These are phyloP conservation scores for Papilio machaon DNA, from an alignment of 1,140 invertebrate species.

Conservation along the genomic window DNA sequence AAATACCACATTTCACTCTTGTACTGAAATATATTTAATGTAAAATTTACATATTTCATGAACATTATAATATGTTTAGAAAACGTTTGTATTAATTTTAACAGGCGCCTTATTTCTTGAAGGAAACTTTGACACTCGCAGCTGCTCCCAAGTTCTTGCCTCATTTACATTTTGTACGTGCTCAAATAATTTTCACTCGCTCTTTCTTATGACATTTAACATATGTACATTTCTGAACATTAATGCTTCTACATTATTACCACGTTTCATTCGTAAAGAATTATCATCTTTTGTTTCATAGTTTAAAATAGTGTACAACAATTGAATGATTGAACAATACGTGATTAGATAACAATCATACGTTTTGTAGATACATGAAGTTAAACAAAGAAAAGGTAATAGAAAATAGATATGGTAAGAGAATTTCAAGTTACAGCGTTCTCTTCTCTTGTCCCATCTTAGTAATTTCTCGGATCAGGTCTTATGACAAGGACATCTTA, in stretches of 20 bases:
- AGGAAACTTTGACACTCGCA: constrained; percentile 27
- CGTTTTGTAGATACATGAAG: no score
- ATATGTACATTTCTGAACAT: not conserved
- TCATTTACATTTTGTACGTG: constrained; percentile 37
- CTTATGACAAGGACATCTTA: no score
- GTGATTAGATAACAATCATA: no score
- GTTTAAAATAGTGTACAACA: no score
- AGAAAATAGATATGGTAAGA: no score
- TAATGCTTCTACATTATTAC: not conserved
- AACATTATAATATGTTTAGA: constrained; percentile 26
- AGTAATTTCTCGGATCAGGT: no score
- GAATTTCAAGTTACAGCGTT: no score
- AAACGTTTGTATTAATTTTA: constrained; percentile 23
- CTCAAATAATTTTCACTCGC: constrained; percentile 32
- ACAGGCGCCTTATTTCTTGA: constrained; percentile 18
- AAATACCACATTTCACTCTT: not conserved
- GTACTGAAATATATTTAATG: not conserved
- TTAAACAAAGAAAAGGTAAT: no score
- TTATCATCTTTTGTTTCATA: not conserved
- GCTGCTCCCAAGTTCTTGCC: constrained; percentile 30
- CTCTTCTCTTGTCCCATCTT: no score
- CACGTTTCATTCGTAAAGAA: not conserved
- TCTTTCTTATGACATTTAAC: constrained; percentile 29
- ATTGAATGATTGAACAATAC: no score
- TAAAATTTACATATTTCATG: constrained; percentile 8